Conservation (phyloP, 2,797 vertebrate genomes). For the Enteromius viviparus region DNA sequence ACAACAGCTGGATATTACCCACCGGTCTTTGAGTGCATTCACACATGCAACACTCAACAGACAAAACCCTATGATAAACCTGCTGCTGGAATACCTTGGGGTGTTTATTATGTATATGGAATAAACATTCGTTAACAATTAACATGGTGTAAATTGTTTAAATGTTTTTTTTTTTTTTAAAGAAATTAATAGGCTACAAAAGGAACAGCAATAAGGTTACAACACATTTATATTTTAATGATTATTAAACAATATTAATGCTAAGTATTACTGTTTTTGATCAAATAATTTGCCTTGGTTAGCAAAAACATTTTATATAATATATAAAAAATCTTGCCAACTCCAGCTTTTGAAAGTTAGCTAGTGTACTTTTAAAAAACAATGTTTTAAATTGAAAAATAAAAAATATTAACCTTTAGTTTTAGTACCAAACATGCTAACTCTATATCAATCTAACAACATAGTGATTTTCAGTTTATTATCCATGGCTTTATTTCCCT, state of each 20-base stretch:
- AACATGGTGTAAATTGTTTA: background rate
- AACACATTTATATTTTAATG: background rate
- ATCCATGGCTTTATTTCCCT: background rate
- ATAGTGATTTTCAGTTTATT: background rate
- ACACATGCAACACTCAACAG: slow-evolving; percentile 19
- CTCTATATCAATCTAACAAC: background rate
- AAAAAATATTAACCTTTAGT: too few species aligned
- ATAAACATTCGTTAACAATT: background rate
- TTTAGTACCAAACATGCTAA: background rate
- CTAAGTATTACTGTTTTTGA: too few species aligned
- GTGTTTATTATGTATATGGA: background rate
- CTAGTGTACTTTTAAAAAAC: too few species aligned
- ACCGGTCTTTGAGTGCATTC: background rate
- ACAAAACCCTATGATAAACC: background rate
- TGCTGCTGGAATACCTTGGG: background rate
- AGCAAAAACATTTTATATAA: too few species aligned
- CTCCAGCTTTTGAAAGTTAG: too few species aligned
- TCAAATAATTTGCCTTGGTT: too few species aligned
- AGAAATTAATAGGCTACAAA: background rate
- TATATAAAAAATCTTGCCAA: too few species aligned
- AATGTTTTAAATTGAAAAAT: too few species aligned
- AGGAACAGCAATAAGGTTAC: background rate
- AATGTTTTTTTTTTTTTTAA: background rate
- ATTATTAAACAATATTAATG: background rate
- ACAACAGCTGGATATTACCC: slow-evolving; percentile 31